These are phyloP conservation scores for Coleophora deauratella DNA, from an alignment of 2,888 invertebrate species.

Conservation along the genomic window DNA sequence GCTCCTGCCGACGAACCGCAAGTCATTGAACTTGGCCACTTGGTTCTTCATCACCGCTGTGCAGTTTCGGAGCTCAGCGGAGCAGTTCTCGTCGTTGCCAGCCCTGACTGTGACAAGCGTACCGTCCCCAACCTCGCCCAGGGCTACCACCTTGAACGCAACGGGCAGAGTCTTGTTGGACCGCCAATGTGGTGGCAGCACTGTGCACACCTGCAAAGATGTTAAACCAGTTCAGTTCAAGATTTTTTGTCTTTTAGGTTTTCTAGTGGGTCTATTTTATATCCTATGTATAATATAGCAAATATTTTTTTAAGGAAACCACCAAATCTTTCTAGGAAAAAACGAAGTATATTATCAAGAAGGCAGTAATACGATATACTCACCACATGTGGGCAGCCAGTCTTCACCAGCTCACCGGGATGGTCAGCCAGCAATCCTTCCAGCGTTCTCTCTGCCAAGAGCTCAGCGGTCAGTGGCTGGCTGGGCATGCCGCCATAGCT, in stretches of 20 bases:
- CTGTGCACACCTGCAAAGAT: conserved; percentile 80
- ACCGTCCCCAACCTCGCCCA: conserved; percentile 95
- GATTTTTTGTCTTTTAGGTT: too few species aligned
- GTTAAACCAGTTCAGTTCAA: too few species aligned
- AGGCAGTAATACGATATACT: conserved; percentile 27
- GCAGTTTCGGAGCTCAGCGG: conserved; percentile 93
- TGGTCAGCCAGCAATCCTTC: conserved; percentile 91
- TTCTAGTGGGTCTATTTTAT: too few species aligned
- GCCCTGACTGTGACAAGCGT: conserved; percentile 94
- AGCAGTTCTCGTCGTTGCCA: conserved; percentile 98
- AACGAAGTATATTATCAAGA: background rate
- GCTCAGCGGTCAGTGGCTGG: conserved; percentile 84
- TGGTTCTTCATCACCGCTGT: conserved; percentile 97
- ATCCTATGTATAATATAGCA: too few species aligned
- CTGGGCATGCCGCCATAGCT: conserved; percentile 62
- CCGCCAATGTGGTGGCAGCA: conserved; percentile 96
- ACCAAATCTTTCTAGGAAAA: too few species aligned
- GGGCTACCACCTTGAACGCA: conserved; percentile 94
- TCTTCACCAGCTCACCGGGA: conserved; percentile 93
- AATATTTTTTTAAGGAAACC: too few species aligned
- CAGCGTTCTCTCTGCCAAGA: conserved; percentile 87
- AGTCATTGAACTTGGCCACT: conserved; percentile 97
- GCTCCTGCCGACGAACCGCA: conserved; percentile 96
- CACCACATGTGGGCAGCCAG: conserved; percentile 96
- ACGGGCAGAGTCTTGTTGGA: conserved; percentile 97